A percentile compares a stretch with the other conserved stretches of the same genome.
phyloP scores from a whole-genome alignment of 2,888 invertebrate species.

The Lasioglossum malachurum region DNA sequence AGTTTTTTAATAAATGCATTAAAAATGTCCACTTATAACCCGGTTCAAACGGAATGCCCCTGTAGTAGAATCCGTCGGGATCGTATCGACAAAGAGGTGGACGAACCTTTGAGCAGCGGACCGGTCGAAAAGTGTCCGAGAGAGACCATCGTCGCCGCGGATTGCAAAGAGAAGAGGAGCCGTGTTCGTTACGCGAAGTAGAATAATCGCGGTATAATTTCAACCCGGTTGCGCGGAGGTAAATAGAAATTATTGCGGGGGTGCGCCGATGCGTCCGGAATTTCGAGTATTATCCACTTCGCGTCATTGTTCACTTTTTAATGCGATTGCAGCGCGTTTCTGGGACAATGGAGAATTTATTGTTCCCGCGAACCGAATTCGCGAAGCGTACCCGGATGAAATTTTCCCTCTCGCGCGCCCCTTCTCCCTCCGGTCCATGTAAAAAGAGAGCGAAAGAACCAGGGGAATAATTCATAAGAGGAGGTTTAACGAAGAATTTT shows the following conservation, averaged over 20 bases:
- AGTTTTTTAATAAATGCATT: background rate
- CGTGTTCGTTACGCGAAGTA: background rate
- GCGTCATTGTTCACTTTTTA: background rate
- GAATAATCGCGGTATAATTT: conserved; percentile 1
- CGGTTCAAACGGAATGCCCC: background rate
- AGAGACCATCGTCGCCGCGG: background rate
- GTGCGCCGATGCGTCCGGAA: background rate
- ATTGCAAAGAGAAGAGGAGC: background rate
- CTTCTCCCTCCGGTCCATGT: background rate
- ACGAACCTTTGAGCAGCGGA: background rate
- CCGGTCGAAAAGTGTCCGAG: background rate
- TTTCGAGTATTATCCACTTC: conserved; percentile 11
- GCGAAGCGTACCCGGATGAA: background rate
- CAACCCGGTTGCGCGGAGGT: background rate
- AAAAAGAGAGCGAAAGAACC: background rate
- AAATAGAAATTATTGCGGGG: background rate
- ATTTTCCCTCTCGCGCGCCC: background rate
- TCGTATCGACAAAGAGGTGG: background rate
- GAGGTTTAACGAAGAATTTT: background rate
- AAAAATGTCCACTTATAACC: background rate
- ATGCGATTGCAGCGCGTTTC: background rate
- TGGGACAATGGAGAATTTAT: background rate
- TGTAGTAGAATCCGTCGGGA: background rate
- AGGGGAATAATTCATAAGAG: conserved; percentile 24
- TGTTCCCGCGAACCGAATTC: background rate